A percentile compares a stretch with the other conserved stretches of the same genome.
phyloP scores from a whole-genome alignment of 2,113 vertebrate genomes.

The Melospiza georgiana region DNA sequence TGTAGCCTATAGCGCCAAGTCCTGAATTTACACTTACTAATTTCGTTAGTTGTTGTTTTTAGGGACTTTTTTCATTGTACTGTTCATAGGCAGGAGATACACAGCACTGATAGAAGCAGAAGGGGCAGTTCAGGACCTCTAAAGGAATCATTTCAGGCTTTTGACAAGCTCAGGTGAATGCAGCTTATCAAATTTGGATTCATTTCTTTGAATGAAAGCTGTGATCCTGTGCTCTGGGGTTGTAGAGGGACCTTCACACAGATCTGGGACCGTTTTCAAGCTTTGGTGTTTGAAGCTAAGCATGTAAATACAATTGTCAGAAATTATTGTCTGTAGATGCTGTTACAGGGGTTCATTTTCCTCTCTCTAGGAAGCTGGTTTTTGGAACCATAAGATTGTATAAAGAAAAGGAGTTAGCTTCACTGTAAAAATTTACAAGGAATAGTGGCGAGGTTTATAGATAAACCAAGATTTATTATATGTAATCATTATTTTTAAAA shows the following conservation, averaged over 20 bases:
- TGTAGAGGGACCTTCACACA: background rate
- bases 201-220: background rate
- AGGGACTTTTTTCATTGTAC: background rate
- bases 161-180: background rate
- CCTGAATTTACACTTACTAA: background rate
- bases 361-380: background rate
- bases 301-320: background rate
- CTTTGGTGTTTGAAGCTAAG: background rate
- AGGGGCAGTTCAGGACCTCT: background rate
- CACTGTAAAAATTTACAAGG: background rate
- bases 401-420: background rate
- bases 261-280: background rate
- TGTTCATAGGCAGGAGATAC: background rate
- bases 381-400: background rate
- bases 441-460: background rate
- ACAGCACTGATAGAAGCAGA: background rate
- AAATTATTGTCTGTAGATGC: background rate
- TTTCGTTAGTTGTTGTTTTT: background rate
- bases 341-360: fast-evolving
- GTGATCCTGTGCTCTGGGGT: background rate
- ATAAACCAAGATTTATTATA: background rate
- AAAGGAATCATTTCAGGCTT: background rate
- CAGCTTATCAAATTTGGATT: background rate
- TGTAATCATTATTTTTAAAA: background rate
- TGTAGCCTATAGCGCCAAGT: background rate